Percentiles rank a stretch among this genome's conserved stretches.
phyloP scores from a whole-genome alignment of 2,888 invertebrate species.

The Pimpla rufipes region DNA sequence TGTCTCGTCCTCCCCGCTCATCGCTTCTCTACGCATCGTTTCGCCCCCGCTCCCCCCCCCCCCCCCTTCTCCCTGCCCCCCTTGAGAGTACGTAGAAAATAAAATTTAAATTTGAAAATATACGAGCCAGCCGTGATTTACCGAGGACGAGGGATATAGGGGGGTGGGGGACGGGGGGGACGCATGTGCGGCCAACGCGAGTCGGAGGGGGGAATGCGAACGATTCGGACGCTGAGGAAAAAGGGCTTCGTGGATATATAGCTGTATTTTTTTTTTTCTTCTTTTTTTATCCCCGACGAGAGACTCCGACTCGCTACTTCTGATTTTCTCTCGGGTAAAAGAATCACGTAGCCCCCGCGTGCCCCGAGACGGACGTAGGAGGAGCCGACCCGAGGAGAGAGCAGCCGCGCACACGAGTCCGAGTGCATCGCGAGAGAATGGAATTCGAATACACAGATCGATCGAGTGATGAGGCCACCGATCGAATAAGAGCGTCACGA shows the following conservation, averaged over 20 bases:
- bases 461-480: neutral
- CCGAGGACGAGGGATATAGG: too few species aligned
- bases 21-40: constrained; percentile 16
- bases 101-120: constrained; percentile 67
- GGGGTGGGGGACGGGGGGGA: constrained; percentile 7
- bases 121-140: constrained; percentile 63
- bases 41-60: too few species aligned
- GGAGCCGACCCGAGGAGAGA: constrained; percentile 20
- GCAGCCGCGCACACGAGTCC: neutral
- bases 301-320: constrained; percentile 35
- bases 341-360: constrained; percentile 63
- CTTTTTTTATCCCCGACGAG: constrained; percentile 31
- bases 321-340: constrained; percentile 63
- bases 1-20: neutral
- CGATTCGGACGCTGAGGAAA: constrained; percentile 40
- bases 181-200: constrained; percentile 6
- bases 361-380: constrained; percentile 14
- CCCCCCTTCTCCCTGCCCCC: too few species aligned
- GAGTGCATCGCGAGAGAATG: constrained; percentile 29
- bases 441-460: constrained; percentile 53
- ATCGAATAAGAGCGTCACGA: neutral
- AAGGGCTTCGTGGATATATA: neutral
- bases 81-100: constrained; percentile 59
- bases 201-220: constrained; percentile 42
- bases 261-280: constrained; percentile 8